Percentiles rank a stretch among this genome's conserved stretches.
Conservation (phyloP, 2,888 invertebrate species). For the Griposia aprilina region DNA sequence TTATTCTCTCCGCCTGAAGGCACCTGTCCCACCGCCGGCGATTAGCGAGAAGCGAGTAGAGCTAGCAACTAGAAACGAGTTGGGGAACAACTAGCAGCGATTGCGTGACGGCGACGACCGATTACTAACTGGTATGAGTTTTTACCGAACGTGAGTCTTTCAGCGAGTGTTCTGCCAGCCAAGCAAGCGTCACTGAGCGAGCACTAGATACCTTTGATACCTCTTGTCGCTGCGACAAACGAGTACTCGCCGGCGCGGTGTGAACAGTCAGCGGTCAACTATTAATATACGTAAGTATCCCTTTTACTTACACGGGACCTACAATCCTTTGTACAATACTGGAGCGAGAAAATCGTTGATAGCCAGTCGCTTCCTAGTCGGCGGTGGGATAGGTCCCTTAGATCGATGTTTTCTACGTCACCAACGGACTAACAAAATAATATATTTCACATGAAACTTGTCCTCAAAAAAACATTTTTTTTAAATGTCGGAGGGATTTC, state of each 20-base stretch:
- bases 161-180: not conserved
- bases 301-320: not conserved
- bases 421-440: conserved; percentile 23
- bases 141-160: not conserved
- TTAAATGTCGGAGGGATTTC: not conserved
- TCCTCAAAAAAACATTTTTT: conserved; percentile 7
- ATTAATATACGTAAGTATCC: not conserved
- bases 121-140: not conserved
- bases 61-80: not conserved
- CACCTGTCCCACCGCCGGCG: not conserved
- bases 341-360: not conserved
- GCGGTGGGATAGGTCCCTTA: not conserved
- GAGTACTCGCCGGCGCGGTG: not conserved
- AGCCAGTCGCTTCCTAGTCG: not conserved
- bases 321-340: not conserved
- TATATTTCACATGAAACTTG: conserved; percentile 14
- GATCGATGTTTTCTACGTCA: conserved; percentile 13
- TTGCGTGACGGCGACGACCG: not conserved
- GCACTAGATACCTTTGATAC: not conserved
- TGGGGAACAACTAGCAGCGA: not conserved
- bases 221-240: not conserved
- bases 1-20: conserved; percentile 56
- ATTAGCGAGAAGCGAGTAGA: not conserved
- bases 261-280: not conserved
- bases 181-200: not conserved